Evolutionary conservation across 1,140 invertebrate species (phyloP), one percentile per base, ranked within the genome.

Genomic region (Lasaia peninsularis): DNA sequence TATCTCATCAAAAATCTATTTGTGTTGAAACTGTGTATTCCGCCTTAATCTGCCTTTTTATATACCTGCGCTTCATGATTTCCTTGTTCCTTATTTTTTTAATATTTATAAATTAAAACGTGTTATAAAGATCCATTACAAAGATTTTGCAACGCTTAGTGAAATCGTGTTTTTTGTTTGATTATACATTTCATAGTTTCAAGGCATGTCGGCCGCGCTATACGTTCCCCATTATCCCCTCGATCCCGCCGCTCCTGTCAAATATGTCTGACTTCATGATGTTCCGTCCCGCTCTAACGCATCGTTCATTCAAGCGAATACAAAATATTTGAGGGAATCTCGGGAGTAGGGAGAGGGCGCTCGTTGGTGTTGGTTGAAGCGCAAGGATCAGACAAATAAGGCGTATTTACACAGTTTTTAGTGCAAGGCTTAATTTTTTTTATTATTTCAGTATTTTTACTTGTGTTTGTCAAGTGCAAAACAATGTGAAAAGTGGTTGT

Each of bases 401-500:
- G 78, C 75, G 67, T 71, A 79, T 78, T 65, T 60, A 65, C 64
- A 60, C 55, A 69, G 64, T 66, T 63, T 60, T 63, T 48, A 58
- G 58, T 56, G 57, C 32, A 64, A 57, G 60, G 37, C 12, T 56
- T 58, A 49, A 53, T 58, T 33, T 62, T 57, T 56, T 69, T 81
- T 82, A 52, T 56, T 55, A 50, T 88, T 86, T 55, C 80, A 88
- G 86, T 88, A 74, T 81, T 78, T 88, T 88, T 88, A 78, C 86
- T 88, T 88, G 86, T 83, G 79, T 88, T 88, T 88, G 86, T 86
- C 71, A 70, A 68, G 83, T 81, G 86, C 83, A 87, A 88, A 88
- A 85, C 86, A 88, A 88, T 88, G 86, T 88, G 83, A 78, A 87
- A 86, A 87, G 86, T 88, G 84, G 86, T 88, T 88, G 86, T 86